Conservation (phyloP, 2,888 invertebrate genomes). For the Spatulosminthurus flaviceps region DNA sequence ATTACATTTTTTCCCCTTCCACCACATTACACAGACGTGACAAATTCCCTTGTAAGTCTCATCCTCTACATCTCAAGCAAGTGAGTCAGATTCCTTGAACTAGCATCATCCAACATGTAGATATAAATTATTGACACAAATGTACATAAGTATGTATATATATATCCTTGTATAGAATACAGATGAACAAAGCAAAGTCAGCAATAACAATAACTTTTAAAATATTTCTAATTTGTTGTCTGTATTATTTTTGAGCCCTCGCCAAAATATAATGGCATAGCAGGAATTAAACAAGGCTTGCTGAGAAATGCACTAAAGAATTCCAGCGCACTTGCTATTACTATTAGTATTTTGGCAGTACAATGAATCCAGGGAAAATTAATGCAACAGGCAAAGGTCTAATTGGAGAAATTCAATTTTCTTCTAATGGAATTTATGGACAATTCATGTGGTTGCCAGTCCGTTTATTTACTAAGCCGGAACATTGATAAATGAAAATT, state of each 20-base stretch:
- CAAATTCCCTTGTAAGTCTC: no score
- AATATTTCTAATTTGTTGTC: neutral
- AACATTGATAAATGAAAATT: slow-evolving; percentile 14
- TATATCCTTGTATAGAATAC: no score
- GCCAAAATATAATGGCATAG: no score
- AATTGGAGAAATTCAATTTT: slow-evolving; percentile 11
- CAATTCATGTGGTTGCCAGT: slow-evolving; percentile 1
- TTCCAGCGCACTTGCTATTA: neutral
- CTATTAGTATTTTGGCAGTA: neutral
- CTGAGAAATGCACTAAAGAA: neutral
- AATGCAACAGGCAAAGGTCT: slow-evolving; percentile 3
- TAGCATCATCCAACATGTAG: no score
- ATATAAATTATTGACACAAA: no score
- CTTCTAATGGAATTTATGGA: neutral
- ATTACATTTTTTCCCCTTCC: no score
- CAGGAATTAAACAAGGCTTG: neutral
- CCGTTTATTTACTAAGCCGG: neutral
- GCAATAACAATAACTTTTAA: no score
- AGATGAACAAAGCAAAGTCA: no score
- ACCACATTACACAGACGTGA: no score
- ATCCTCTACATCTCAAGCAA: no score
- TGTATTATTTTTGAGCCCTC: neutral
- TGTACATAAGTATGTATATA: no score
- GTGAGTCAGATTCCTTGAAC: no score
- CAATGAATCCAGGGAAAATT: neutral